Evolutionary conservation across 2,113 vertebrate species (phyloP).

Genomic region (Herpetotheres cachinnans): DNA sequence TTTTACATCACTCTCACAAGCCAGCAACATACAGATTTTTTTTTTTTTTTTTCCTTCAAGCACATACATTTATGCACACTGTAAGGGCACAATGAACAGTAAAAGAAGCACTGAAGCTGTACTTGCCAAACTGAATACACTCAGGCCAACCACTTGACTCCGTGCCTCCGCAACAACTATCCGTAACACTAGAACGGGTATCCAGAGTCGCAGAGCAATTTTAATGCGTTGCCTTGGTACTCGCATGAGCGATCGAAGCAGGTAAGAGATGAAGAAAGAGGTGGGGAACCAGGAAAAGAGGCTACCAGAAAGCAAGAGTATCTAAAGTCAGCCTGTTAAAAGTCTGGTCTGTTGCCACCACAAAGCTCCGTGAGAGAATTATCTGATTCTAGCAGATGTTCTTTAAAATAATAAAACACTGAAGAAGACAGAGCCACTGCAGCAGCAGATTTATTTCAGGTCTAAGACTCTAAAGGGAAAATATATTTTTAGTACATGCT

Average conservation of each 20-base stretch:
- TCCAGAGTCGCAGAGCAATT: constrained; percentile 92
- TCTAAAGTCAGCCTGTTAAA: constrained; percentile 51
- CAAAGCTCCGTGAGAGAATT: constrained; percentile 39
- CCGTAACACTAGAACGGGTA: constrained; percentile 92
- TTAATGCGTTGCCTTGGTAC: constrained; percentile 90
- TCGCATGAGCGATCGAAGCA: constrained; percentile 80
- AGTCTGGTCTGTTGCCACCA: constrained; percentile 29
- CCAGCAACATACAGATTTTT: not conserved
- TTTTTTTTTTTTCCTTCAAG: not conserved
- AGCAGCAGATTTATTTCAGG: constrained; percentile 55
- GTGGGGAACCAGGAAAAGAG: constrained; percentile 59
- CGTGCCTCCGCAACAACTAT: constrained; percentile 87
- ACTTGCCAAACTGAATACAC: constrained; percentile 82
- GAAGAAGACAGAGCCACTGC: not conserved
- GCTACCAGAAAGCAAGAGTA: constrained; percentile 51
- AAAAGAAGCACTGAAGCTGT: constrained; percentile 66
- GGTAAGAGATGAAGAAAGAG: constrained; percentile 58
- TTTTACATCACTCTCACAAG: constrained; percentile 29
- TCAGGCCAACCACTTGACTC: constrained; percentile 70
- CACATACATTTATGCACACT: not conserved
- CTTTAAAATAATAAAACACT: constrained; percentile 44
- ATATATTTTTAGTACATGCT: constrained; percentile 74
- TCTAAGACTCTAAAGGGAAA: constrained; percentile 52
- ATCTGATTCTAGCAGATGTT: constrained; percentile 42
- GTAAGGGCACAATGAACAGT: not conserved